A percentile compares a stretch with the other conserved stretches of the same genome.
Evolutionary conservation across 2,797 vertebrate genomes (phyloP).

Genomic region (Coilia nasus): DNA sequence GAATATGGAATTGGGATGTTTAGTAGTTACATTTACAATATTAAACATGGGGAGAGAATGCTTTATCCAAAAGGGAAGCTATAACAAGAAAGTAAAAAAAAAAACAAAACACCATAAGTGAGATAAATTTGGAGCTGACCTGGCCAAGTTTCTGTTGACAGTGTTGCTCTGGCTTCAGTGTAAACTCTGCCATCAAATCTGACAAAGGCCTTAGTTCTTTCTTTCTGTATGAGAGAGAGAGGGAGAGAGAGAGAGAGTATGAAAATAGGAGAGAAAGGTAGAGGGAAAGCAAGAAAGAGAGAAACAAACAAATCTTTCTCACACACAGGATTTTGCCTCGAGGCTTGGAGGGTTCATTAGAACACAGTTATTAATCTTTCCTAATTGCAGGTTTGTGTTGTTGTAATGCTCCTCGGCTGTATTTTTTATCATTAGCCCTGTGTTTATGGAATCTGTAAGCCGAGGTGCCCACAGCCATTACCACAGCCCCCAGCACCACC

Average conservation of each 20-base stretch:
- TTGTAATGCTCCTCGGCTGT: constrained; percentile 59
- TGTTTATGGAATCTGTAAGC: constrained; percentile 56
- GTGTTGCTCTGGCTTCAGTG: too few species aligned
- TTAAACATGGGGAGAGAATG: too few species aligned
- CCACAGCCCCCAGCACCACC: not conserved
- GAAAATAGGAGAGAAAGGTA: not conserved
- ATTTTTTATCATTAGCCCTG: constrained; percentile 67
- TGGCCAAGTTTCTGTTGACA: too few species aligned
- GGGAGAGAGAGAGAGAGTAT: not conserved
- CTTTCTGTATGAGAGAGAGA: constrained; percentile 62
- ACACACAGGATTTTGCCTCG: constrained; percentile 57
- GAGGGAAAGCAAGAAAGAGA: constrained; percentile 56
- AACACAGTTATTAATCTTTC: constrained; percentile 73
- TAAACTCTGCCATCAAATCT: too few species aligned
- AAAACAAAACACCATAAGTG: too few species aligned
- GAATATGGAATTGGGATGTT: too few species aligned
- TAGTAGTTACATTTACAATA: too few species aligned
- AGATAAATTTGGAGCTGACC: too few species aligned
- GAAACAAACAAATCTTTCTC: constrained; percentile 71
- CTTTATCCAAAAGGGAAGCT: too few species aligned
- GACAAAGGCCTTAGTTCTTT: constrained; percentile 67
- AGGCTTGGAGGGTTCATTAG: constrained; percentile 61
- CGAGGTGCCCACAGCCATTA: constrained; percentile 31
- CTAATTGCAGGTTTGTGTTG: constrained; percentile 72
- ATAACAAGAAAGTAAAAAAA: too few species aligned